Conservation (phyloP, 23 tunicate genomes). For the Botrylloides violaceus region DNA sequence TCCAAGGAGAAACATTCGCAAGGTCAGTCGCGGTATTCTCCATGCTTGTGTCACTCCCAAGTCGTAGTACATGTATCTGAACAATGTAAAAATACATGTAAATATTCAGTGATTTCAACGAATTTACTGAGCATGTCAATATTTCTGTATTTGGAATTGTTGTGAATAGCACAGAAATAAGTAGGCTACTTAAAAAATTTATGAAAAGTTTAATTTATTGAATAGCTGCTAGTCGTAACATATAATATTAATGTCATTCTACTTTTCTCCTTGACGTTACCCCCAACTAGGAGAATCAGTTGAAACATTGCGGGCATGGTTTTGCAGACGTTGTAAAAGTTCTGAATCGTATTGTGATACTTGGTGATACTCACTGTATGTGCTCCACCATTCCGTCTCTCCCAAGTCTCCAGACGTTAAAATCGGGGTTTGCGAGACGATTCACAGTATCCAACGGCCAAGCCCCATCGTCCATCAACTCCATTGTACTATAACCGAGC, state of each 20-base stretch:
- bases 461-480: constrained; percentile 48
- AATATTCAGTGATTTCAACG: no score
- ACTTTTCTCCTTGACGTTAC: no score
- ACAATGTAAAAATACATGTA: no score
- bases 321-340: not conserved
- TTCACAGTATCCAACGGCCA: constrained; percentile 61
- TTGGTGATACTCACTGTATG: constrained; percentile 54
- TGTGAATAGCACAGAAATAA: no score
- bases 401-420: constrained; percentile 83
- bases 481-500: constrained; percentile 39
- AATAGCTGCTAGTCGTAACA: no score
- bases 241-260: no score
- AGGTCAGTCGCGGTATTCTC: constrained; percentile 64
- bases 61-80: constrained; percentile 94
- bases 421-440: constrained; percentile 46
- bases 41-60: constrained; percentile 65
- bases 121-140: no score
- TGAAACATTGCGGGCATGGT: not conserved
- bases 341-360: not conserved
- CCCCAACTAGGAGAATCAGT: not conserved
- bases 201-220: no score
- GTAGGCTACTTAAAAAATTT: no score
- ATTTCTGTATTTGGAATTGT: no score
- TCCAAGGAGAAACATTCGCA: constrained; percentile 72
- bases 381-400: constrained; percentile 88